Base-by-base conservation (phyloP, 1,140 invertebrate genomes). In the Eubasilissa regina region DNA sequence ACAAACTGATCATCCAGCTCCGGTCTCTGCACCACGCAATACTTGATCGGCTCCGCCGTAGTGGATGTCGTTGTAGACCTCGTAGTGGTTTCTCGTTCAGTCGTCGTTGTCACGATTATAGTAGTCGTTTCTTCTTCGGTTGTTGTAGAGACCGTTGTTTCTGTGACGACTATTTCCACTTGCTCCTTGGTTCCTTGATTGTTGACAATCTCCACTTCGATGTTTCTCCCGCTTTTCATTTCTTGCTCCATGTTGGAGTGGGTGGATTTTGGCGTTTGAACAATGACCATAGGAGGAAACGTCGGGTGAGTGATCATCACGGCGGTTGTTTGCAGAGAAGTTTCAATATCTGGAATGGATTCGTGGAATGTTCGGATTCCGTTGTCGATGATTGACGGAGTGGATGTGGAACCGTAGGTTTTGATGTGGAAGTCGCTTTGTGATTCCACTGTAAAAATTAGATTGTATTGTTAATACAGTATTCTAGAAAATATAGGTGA, bases 381-480 rank as follows among this genome's bases (percentile, higher is more conserved):
- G 85, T 86, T 90, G 83, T 91, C 87, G 84, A 89, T 76, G 82
- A 87, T 78, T 84, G 87, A 85, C 4, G 87, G 88, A 0, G 87
- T 89, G 0, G 85, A 80, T 9, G 87, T 80, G 0, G 86, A 84
- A 21, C 87, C 87, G 80, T 89, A 89, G 15, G 87, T 92, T 83
- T 93, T 93, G 85, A 94, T 92, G 86, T 97, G 95, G 87, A 95
- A 97, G 86, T 96, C 94, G 86, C 94, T 95, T 86, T 97, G 95
- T 7, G 95, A 94, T 86, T 97, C 95, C 81, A 96, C 96, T 97
- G 87, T 48, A 89, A 90, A 80, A 77, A 76, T 19, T 84, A 25
- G 58, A 44, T 44, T 62, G 56, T 44, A 76, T 43, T 43, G 35
- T 35, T 35, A 35, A 3, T 35, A 1, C 25, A 35, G 25, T 35